Percentiles rank a stretch among this genome's conserved stretches.
These are phyloP conservation scores for Synanthedon formicaeformis DNA, from an alignment of 2,888 invertebrate species.

Conservation along the genomic window DNA sequence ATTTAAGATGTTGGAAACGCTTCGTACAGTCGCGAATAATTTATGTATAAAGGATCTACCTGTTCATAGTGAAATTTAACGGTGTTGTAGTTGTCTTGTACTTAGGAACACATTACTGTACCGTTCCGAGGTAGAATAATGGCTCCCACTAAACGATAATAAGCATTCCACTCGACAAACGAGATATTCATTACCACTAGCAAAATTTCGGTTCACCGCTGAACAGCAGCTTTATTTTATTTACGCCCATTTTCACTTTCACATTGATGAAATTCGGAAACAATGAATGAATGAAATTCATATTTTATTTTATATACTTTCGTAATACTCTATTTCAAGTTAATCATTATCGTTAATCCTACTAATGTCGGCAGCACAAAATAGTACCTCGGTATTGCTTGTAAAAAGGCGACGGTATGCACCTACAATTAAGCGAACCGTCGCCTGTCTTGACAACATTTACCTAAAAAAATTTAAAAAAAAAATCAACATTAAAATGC, in stretches of 20 bases:
- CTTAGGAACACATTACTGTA: neutral
- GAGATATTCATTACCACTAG: slow-evolving; percentile 15
- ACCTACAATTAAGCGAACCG: too few species aligned
- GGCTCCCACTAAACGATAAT: neutral
- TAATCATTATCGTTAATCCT: too few species aligned
- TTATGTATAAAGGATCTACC: neutral
- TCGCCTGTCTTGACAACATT: too few species aligned
- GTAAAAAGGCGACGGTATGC: too few species aligned
- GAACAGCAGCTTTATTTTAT: neutral
- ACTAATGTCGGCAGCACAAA: too few species aligned
- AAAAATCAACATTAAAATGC: too few species aligned
- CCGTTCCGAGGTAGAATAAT: neutral
- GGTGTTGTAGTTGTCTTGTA: neutral
- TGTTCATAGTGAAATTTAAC: slow-evolving; percentile 3
- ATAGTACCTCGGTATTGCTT: too few species aligned
- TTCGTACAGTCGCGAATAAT: neutral
- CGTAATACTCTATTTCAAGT: too few species aligned
- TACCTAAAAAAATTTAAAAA: too few species aligned
- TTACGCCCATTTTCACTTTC: neutral
- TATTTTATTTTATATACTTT: too few species aligned
- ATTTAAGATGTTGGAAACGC: neutral
- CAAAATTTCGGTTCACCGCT: slow-evolving; percentile 9
- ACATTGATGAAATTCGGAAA: too few species aligned
- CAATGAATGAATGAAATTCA: too few species aligned
- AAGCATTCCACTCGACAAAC: neutral